phyloP scores from a whole-genome alignment of 2,888 invertebrate species.

The Harpalus rufipes region DNA sequence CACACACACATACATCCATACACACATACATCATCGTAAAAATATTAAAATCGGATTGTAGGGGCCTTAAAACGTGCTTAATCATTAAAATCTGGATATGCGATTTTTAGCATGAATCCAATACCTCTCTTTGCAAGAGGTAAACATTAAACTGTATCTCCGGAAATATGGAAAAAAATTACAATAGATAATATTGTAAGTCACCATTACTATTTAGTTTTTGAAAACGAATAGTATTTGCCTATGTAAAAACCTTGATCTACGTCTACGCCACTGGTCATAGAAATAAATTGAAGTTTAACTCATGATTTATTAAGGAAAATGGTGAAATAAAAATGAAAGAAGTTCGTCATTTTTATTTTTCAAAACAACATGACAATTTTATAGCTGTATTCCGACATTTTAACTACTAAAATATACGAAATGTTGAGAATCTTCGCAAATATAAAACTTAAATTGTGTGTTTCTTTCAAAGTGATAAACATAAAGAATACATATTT shows the following conservation, averaged over 20 bases:
- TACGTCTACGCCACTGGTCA: neutral
- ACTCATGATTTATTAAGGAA: slow-evolving; percentile 6
- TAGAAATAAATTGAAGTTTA: neutral
- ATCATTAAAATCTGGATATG: too few species aligned
- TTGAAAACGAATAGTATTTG: too few species aligned
- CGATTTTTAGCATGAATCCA: too few species aligned
- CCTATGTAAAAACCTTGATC: neutral
- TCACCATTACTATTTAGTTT: too few species aligned
- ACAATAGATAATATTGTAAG: too few species aligned
- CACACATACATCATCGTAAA: too few species aligned
- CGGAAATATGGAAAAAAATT: too few species aligned
- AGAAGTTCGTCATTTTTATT: slow-evolving; percentile 35
- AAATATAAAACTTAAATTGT: slow-evolving; percentile 7
- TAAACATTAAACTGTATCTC: too few species aligned
- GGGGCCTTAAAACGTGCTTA: too few species aligned
- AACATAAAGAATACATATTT: neutral
- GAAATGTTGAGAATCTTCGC: neutral
- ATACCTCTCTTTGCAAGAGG: too few species aligned
- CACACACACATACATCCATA: too few species aligned
- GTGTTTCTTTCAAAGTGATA: neutral
- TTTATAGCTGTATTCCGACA: slow-evolving; percentile 2
- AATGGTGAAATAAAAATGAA: slow-evolving; percentile 22
- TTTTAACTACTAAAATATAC: slow-evolving; percentile 7
- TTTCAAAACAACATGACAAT: slow-evolving; percentile 35
- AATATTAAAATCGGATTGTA: too few species aligned